Conservation (phyloP, 2,888 invertebrate species). For the Esperia sulphurella region DNA sequence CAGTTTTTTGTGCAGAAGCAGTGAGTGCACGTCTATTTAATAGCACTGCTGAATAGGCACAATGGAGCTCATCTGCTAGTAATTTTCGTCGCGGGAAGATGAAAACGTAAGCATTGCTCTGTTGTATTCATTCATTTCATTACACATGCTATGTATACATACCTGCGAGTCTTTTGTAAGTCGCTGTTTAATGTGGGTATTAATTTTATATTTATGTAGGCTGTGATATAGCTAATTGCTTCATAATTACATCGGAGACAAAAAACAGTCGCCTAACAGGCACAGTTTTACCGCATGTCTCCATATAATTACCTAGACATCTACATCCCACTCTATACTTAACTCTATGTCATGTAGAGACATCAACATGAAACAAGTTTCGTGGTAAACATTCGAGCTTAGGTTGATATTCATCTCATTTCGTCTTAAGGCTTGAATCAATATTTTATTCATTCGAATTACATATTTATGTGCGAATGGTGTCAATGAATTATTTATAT, state of each 20-base stretch:
- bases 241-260: conserved; percentile 9
- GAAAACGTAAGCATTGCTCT: conserved; percentile 63
- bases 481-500: not conserved
- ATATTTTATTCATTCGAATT: not conserved
- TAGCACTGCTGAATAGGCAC: conserved; percentile 49
- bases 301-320: conserved; percentile 39
- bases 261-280: conserved; percentile 11
- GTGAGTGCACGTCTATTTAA: conserved; percentile 47
- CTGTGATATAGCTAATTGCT: not conserved
- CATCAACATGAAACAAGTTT: too few relatives aligned
- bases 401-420: too few relatives aligned
- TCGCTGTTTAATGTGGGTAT: too few relatives aligned
- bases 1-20: conserved; percentile 32
- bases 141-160: not conserved
- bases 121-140: conserved; percentile 37
- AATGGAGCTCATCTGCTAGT: conserved; percentile 59
- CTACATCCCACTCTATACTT: conserved; percentile 7
- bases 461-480: not conserved
- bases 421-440: not conserved
- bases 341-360: too few relatives aligned
- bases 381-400: too few relatives aligned
- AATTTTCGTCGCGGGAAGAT: conserved; percentile 68
- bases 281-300: conserved; percentile 30
- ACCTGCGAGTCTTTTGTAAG: not conserved
- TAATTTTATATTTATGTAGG: not conserved